Evolutionary conservation across 2,797 vertebrate species (phyloP).

Genomic region (Hydrolagus colliei): DNA sequence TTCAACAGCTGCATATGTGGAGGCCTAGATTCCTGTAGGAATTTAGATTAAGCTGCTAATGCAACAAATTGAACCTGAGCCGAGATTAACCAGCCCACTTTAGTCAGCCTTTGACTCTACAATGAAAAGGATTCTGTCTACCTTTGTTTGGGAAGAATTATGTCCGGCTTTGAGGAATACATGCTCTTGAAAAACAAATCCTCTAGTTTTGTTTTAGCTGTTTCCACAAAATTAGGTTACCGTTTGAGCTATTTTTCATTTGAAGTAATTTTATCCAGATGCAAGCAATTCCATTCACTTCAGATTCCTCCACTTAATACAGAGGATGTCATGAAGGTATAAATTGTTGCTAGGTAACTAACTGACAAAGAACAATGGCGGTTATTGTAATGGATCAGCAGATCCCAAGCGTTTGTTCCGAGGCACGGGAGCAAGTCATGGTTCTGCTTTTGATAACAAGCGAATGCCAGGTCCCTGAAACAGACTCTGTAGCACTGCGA

Average conservation of each 20-base stretch:
- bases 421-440: background rate
- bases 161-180: background rate
- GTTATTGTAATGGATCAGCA: conserved; percentile 51
- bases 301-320: conserved; percentile 48
- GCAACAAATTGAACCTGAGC: conserved; percentile 6
- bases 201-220: background rate
- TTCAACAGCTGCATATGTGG: background rate
- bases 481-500: background rate
- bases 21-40: background rate
- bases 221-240: background rate
- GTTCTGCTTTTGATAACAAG: background rate
- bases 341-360: conserved; percentile 80
- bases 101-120: background rate
- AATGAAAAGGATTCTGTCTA: background rate
- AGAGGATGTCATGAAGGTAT: conserved; percentile 65
- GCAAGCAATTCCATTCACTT: conserved; percentile 26
- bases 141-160: background rate
- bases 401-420: conserved; percentile 37
- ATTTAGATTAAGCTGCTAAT: conserved; percentile 21
- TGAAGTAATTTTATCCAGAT: background rate
- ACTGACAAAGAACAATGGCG: conserved; percentile 57
- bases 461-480: background rate
- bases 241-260: background rate
- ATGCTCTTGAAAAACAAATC: background rate
- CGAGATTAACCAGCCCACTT: conserved; percentile 10